Evolutionary conservation across 2,888 invertebrate genomes (phyloP).

Genomic region (Eupithecia pulchellata): DNA sequence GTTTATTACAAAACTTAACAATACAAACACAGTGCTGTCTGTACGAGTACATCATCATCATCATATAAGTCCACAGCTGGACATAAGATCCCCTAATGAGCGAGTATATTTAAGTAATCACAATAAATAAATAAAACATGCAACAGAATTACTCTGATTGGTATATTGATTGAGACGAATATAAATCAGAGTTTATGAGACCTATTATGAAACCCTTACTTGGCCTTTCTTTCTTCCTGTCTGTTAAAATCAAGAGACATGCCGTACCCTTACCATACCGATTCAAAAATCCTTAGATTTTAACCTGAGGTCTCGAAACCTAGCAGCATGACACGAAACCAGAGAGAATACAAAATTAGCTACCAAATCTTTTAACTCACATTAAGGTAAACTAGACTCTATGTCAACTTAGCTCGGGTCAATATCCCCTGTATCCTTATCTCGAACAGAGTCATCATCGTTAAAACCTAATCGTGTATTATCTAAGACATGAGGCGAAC

Average conservation of each 20-base stretch:
- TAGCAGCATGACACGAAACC: conserved; percentile 70
- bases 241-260: background rate
- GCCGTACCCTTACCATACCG: background rate
- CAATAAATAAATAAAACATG: no score
- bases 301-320: conserved; percentile 63
- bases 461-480: conserved; percentile 78
- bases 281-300: conserved; percentile 44
- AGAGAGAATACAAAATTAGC: conserved; percentile 73
- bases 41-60: no score
- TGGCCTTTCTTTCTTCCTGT: no score
- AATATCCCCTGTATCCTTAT: conserved; percentile 43
- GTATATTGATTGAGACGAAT: no score
- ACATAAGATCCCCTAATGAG: no score
- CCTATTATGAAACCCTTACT: no score
- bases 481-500: background rate
- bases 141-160: no score
- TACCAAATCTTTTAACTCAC: conserved; percentile 48
- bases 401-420: conserved; percentile 34
- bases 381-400: conserved; percentile 44
- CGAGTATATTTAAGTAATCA: no score
- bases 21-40: background rate
- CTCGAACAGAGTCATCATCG: conserved; percentile 71
- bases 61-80: no score
- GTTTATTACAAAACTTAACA: background rate
- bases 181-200: no score